Conservation (phyloP, 2,113 vertebrate genomes). For the Hippolais icterina region DNA sequence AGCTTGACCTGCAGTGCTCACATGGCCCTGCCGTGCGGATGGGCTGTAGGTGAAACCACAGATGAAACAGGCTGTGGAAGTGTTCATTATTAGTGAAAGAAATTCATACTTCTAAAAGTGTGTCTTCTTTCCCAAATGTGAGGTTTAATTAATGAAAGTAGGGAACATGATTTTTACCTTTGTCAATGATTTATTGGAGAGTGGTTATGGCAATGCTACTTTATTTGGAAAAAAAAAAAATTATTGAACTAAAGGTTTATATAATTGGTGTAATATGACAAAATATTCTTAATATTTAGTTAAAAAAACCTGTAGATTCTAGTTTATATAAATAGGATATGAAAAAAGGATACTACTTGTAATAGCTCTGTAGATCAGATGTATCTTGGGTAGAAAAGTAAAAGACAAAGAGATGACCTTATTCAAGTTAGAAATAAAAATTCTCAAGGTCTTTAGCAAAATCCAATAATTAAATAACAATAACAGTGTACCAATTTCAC, state of each 20-base stretch:
- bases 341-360: not conserved
- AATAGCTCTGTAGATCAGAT: not conserved
- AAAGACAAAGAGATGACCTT: not conserved
- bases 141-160: not conserved
- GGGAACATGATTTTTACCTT: not conserved
- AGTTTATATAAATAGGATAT: conserved; percentile 14
- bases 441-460: not conserved
- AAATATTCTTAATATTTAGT: not conserved
- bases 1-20: rapidly evolving
- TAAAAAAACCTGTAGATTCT: not conserved
- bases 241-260: not conserved
- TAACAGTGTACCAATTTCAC: not conserved
- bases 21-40: rapidly evolving
- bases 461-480: not conserved
- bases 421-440: not conserved
- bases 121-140: not conserved
- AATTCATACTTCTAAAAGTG: not conserved
- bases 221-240: not conserved
- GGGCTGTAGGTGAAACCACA: not conserved
- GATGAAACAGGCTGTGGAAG: not conserved
- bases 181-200: not conserved
- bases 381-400: not conserved
- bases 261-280: not conserved
- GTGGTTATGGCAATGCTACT: not conserved
- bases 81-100: not conserved